These are phyloP conservation scores for Gymnoscopelus braueri DNA, from an alignment of 2,797 vertebrate species.

Conservation along the genomic window DNA sequence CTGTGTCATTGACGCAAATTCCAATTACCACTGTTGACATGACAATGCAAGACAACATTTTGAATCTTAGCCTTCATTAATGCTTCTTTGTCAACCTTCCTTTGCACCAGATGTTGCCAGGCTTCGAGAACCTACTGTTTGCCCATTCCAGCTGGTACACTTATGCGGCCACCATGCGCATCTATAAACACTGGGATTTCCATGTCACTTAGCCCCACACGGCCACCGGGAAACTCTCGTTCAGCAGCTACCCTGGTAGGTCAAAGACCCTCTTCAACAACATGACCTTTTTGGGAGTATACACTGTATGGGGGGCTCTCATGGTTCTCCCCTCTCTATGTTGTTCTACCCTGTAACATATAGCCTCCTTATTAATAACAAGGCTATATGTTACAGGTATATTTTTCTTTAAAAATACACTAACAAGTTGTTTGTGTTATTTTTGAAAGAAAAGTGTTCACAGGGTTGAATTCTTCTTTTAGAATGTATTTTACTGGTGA, in stretches of 20 bases:
- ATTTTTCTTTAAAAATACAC: too few species aligned
- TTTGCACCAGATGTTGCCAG: constrained; percentile 81
- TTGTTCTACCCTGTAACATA: too few species aligned
- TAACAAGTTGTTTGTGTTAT: too few species aligned
- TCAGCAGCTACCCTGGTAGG: constrained; percentile 89
- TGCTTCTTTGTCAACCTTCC: not conserved
- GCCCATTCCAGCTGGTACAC: constrained; percentile 90
- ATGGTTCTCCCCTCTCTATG: too few species aligned
- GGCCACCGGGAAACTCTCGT: constrained; percentile 78
- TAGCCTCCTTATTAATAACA: too few species aligned
- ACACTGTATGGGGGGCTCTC: too few species aligned
- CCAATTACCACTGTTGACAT: not conserved
- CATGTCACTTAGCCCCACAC: constrained; percentile 76
- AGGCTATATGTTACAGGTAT: too few species aligned
- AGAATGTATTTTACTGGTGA: too few species aligned
- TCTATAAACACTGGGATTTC: constrained; percentile 90
- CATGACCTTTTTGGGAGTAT: too few species aligned
- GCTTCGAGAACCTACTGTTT: constrained; percentile 87
- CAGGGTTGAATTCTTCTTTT: too few species aligned
- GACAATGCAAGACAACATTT: not conserved
- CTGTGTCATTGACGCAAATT: not conserved
- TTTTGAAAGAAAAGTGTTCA: too few species aligned
- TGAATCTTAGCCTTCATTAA: not conserved
- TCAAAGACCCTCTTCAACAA: not conserved
- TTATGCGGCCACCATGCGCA: constrained; percentile 86